Evolutionary conservation across 1,140 invertebrate species (phyloP), one percentile per base, ranked within the genome.

Genomic region (Colletes gigas): DNA sequence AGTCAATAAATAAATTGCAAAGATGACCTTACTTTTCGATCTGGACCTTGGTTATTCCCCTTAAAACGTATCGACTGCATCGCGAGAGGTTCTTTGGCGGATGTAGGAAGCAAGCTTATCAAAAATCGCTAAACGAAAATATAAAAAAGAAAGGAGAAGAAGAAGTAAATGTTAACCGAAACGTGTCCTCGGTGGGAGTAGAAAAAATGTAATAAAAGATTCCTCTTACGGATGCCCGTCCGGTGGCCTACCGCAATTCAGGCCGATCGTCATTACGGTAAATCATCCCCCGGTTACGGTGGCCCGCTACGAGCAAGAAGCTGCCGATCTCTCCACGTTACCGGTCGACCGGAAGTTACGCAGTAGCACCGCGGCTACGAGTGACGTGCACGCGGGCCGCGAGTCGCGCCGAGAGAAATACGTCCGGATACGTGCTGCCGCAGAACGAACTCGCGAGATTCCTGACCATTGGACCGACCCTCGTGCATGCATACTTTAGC

Each of bases 401-500:
- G 78, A 66, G 62, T 17, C 57, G 59, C 67, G 68, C 44, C 70
- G 66, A 52, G 65, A 73, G 69, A 73, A 63, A 71, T 79, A 79
- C 69, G 77, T 73, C 75, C 83, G 85, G 85, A 86, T 86, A 85
- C 84, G 85, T 85, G 83, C 83, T 77, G 84, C 80, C 83, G 83
- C 79, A 82, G 85, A 78, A 82, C 78, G 81, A 81, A 86, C 83
- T 84, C 85, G 83, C 84, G 88, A 84, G 80, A 85, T 84, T 84
- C 84, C 83, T 84, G 84, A 88, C 82, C 88, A 89, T 89, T 87
- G 86, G 80, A 89, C 83, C 82, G 83, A 83, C 85, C 83, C 80
- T 89, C 87, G 87, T 90, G 83, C 82, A 83, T 90, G 85, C 86
- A 89, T 90, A 88, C 89, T 89, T 89, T 88, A 88, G 82, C 88